phyloP scores from a whole-genome alignment of 1,140 invertebrate genomes.

The Lithobius niger region DNA sequence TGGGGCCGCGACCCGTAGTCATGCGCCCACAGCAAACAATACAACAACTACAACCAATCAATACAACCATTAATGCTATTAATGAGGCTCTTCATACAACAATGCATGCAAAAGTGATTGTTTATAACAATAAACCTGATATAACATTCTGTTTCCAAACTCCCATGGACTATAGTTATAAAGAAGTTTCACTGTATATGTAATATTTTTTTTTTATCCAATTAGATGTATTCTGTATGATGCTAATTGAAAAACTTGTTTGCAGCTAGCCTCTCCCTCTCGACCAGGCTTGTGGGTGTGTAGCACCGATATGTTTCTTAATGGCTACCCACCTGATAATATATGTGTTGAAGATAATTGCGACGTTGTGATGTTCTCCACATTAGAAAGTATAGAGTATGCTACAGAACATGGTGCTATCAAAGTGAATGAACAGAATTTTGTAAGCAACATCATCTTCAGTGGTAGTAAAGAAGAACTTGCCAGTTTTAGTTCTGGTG shows the following conservation, averaged over 20 bases:
- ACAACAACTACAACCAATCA: too few species aligned
- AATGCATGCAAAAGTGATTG: too few species aligned
- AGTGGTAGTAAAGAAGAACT: constrained; percentile 21
- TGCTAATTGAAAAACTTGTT: neutral
- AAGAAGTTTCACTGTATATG: too few species aligned
- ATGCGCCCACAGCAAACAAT: too few species aligned
- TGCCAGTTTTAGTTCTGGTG: constrained; percentile 22
- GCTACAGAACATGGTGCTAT: constrained; percentile 34
- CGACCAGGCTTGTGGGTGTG: constrained; percentile 36
- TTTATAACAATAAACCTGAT: too few species aligned
- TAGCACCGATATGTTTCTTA: constrained; percentile 35
- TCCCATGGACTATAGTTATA: too few species aligned
- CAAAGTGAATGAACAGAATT: constrained; percentile 26
- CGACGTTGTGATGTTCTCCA: constrained; percentile 24
- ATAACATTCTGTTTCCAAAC: too few species aligned
- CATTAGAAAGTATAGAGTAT: constrained; percentile 25
- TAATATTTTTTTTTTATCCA: too few species aligned
- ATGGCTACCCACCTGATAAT: constrained; percentile 6
- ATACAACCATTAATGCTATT: too few species aligned
- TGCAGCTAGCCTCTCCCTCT: constrained; percentile 1
- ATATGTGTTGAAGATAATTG: neutral
- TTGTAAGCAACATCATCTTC: constrained; percentile 28
- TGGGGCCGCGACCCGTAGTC: too few species aligned
- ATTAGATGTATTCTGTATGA: neutral
- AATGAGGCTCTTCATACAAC: too few species aligned